Evolutionary conservation across 2,113 vertebrate genomes (phyloP).

Genomic region (Brachyistius frenatus): DNA sequence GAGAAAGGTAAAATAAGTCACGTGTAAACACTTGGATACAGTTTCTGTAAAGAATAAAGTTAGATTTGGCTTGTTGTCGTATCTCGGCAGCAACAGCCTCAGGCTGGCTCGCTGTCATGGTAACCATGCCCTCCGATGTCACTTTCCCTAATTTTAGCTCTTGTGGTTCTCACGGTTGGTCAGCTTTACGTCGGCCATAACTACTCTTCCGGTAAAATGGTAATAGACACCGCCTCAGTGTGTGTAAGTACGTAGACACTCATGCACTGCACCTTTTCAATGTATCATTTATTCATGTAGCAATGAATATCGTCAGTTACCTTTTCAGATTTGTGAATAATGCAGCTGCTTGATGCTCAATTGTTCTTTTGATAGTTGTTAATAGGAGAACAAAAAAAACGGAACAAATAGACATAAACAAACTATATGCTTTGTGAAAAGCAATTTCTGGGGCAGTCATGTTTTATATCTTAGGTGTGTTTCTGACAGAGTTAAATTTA

Average conservation of each 20-base stretch:
- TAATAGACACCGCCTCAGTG: slow-evolving; percentile 3
- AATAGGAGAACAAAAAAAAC: slow-evolving; percentile 9
- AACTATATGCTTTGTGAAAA: slow-evolving; percentile 22
- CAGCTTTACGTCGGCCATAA: slow-evolving; percentile 40
- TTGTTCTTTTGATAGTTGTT: slow-evolving; percentile 26
- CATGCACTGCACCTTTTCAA: slow-evolving; percentile 30
- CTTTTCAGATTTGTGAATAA: slow-evolving; percentile 45
- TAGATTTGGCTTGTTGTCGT: slow-evolving; percentile 47
- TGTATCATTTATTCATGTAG: slow-evolving; percentile 55
- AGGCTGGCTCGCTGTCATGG: slow-evolving; percentile 74
- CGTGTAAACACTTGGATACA: slow-evolving; percentile 25
- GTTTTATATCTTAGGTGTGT: slow-evolving; percentile 10
- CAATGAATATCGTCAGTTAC: slow-evolving; percentile 29
- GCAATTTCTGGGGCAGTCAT: neutral
- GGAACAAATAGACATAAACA: slow-evolving; percentile 24
- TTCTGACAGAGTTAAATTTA: slow-evolving; percentile 26
- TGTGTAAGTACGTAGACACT: neutral
- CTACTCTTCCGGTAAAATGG: slow-evolving; percentile 18
- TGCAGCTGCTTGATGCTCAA: slow-evolving; percentile 24
- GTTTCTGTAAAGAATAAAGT: slow-evolving; percentile 46
- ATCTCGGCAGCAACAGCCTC: slow-evolving; percentile 49
- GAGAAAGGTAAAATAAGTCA: neutral
- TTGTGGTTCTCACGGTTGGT: slow-evolving; percentile 54
- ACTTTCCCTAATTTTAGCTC: slow-evolving; percentile 77
- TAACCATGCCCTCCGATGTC: slow-evolving; percentile 71